Conservation (phyloP, 2,797 vertebrate genomes). For the Petrocephalus sullivani region DNA sequence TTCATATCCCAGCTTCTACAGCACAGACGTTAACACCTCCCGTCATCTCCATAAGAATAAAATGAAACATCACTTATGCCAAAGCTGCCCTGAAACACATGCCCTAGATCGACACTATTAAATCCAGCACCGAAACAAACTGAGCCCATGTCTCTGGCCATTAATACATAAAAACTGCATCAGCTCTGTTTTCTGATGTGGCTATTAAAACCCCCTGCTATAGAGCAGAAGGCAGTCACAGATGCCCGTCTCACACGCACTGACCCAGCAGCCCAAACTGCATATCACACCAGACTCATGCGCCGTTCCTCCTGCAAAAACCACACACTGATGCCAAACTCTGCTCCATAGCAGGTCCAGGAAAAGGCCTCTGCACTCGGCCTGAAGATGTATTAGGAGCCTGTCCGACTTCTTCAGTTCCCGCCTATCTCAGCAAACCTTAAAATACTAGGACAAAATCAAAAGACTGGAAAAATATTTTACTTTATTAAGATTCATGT, state of each 20-base stretch:
- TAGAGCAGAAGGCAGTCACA: background rate
- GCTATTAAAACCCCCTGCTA: background rate
- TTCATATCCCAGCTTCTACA: background rate
- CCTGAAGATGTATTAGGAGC: constrained; percentile 10
- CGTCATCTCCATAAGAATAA: background rate
- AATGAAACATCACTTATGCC: background rate
- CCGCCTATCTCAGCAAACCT: background rate
- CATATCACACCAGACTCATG: background rate
- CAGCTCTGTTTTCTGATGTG: background rate
- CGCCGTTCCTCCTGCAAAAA: background rate
- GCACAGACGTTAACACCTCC: background rate
- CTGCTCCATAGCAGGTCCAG: background rate
- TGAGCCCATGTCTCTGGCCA: background rate
- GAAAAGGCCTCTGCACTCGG: background rate
- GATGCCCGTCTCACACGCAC: no score
- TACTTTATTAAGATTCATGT: constrained; percentile 62
- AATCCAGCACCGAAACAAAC: background rate
- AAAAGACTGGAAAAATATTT: constrained; percentile 68
- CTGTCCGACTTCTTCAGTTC: background rate
- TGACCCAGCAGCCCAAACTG: background rate
- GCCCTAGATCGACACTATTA: constrained; percentile 1
- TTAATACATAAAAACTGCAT: background rate
- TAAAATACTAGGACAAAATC: constrained; percentile 13
- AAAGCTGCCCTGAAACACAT: constrained; percentile 10
- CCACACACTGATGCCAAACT: background rate